Evolutionary conservation across 1,140 invertebrate species (phyloP), one percentile per base, ranked within the genome.

Genomic region (Bacillus rossius): DNA sequence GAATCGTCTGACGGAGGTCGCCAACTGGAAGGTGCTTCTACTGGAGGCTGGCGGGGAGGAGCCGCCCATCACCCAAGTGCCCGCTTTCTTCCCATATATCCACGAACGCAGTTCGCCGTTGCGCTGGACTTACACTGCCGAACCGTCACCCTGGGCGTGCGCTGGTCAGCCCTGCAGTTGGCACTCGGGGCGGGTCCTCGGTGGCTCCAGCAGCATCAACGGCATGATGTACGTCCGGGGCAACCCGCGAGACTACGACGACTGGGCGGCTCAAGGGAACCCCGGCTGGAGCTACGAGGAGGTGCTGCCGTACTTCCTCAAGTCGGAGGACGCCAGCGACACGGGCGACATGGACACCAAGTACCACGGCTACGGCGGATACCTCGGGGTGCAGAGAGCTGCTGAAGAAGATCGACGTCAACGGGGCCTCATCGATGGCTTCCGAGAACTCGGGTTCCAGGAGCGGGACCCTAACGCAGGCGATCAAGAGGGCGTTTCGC

Each of bases 251-350:
- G 84, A 87, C 69, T 84, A 93, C 68, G 91, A 98, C 68, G 76
- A 85, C 22, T 98, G 96, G 96, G 89, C 92, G 57, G 23, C 83
- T 8, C 65, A 85, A 22, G 95, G 94, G 0, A 92, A 96, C 68
- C 75, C 83, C 0, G 91, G 10, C 2, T 55, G 53, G 53, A 41
- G 10, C 2, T 60, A 22, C n/a, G 45, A 54, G 38, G 40, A 41
- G 4, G 52, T 56, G 4, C 38, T 57, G 13, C 43, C 23, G 5
- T 57, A 47, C 41, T 60, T 60, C 58, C 25, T 40, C n/a, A 57
- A 47, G 16, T 60, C 89, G 0, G 91, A 94, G 76, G 90, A 94
- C 67, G 94, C 94, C 59, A 78, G 85, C 58, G 94, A 95, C 70
- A 89, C 90, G 0, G 92, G 89, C 65, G 69, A 93, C 34, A 77